Base-by-base conservation (phyloP, 2,888 invertebrate species). In the Ormia ochracea region DNA sequence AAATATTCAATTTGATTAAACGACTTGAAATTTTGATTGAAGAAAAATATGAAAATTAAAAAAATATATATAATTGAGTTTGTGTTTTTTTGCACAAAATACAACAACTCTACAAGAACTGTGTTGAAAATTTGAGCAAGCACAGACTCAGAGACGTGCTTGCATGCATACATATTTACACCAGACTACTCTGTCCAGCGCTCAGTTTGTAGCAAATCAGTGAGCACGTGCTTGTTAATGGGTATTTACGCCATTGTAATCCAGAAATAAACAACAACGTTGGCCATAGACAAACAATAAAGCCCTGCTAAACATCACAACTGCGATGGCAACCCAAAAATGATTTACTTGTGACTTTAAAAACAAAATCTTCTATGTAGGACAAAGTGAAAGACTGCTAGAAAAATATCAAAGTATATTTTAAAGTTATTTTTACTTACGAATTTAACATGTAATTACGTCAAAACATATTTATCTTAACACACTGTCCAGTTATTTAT, bases 191-290 rank as follows among this genome's bases (percentile, higher is more conserved):
- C 21, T 14, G 61, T 7, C 48, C 14, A 70, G 58, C 45, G 36
- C 21, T n/a, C 12, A 38, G 54, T 23, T 58, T 70, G 65, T 38
- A 45, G 48, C 50, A 23, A 66, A 56, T 68, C 65, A 45, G 23
- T 52, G 63, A 73, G 52, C 76, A 72, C 66, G 72, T 63, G 68
- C 54, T 56, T 78, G 74, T 66, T 78, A 78, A 74, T 75, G 50
- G 74, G 50, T 75, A 61, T 81, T 81, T 68, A 78, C 78, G 58
- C 75, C 66, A 70, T 66, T 78, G 70, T 81, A 78, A 81, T 76
- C 76, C 59, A 74, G 69, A 73, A 81, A 81, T 66, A 78, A 75
- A 75, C 66, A 78, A 75, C 66, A 52, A 70, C 50, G 48, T 36
- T 45, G 56, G n/a, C 41, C 23, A 73, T 26, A 45, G n/a, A 38